Evolutionary conservation across 2,113 vertebrate genomes (phyloP), one percentile per base, ranked within the genome.

Genomic region (Pachyramphus minor): DNA sequence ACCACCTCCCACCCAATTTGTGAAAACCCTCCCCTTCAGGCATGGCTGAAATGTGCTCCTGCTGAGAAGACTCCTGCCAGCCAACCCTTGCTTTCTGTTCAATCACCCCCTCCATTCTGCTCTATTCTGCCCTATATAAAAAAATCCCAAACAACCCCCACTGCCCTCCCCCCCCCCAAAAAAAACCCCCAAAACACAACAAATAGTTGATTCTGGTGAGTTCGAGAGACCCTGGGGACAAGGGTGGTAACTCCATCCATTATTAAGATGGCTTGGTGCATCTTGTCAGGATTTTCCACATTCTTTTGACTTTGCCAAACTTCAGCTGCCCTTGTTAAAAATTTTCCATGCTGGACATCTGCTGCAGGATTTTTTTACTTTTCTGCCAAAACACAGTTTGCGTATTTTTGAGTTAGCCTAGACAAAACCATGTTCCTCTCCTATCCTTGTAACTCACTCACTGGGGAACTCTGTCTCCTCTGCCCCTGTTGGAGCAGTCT

Each of bases 301-400:
- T 86, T 72, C 83, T 77, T 94, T 59, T 84, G 84, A 93, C 76
- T 95, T 91, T 66, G 88, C 83, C 93, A 93, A 75, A 86, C 68
- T 78, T 9, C 2, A 94, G 85, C 69, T 78, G 93, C 56, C 83
- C 1, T 45, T 52, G 79, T 86, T 89, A 95, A 92, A 96, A 96
- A 93, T 92, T 92, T 96, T 92, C 90, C 92, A 92, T 81, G 56
- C 96, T 82, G 96, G 94, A 96, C 93, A 96, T 96, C 93, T 94
- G 96, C 95, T 95, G 76, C 79, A 93, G 68, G 85, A 92, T 95
- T 94, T 92, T 83, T 94, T 92, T 90, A 93, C 81, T 88, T 84
- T 56, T 77, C 92, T 86, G 95, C 96, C 95, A 97, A 94, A 96
- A 93, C n/a, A 11, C 83, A 81, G 88, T 84, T 92, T 93, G 80